These are phyloP conservation scores for Calliscelio sp. DNA, from an alignment of 2,888 invertebrate genomes.

Conservation along the genomic window DNA sequence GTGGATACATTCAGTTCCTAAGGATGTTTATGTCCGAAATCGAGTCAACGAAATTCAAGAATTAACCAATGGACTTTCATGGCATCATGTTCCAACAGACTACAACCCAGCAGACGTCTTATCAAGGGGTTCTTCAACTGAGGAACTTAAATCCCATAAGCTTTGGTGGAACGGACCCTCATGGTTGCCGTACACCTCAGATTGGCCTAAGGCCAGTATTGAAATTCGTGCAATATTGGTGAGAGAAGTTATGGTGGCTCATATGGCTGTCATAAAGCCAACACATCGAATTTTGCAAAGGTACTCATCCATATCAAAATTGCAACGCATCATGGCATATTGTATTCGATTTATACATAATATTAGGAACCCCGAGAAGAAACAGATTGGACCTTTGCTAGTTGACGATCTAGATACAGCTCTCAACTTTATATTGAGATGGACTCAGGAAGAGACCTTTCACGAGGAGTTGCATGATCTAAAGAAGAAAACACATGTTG, in stretches of 20 bases:
- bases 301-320: background rate
- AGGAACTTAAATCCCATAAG: background rate
- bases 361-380: background rate
- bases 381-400: slow-evolving; percentile 8
- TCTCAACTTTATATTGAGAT: slow-evolving; percentile 1
- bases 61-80: background rate
- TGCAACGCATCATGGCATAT: background rate
- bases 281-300: background rate
- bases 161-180: slow-evolving; percentile 12
- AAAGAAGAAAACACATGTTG: background rate
- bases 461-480: background rate
- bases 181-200: background rate
- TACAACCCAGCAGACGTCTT: slow-evolving; percentile 1
- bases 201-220: background rate
- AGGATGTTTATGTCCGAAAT: background rate
- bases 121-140: background rate
- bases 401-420: slow-evolving; percentile 6
- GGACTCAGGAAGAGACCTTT: slow-evolving; percentile 17
- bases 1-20: slow-evolving; percentile 28
- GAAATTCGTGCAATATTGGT: no score
- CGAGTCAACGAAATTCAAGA: background rate
- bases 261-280: background rate
- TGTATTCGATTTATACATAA: slow-evolving; percentile 1
- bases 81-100: background rate
- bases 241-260: background rate